These are phyloP conservation scores for Cuculus canorus DNA, from an alignment of 2,797 vertebrate genomes.

Conservation along the genomic window DNA sequence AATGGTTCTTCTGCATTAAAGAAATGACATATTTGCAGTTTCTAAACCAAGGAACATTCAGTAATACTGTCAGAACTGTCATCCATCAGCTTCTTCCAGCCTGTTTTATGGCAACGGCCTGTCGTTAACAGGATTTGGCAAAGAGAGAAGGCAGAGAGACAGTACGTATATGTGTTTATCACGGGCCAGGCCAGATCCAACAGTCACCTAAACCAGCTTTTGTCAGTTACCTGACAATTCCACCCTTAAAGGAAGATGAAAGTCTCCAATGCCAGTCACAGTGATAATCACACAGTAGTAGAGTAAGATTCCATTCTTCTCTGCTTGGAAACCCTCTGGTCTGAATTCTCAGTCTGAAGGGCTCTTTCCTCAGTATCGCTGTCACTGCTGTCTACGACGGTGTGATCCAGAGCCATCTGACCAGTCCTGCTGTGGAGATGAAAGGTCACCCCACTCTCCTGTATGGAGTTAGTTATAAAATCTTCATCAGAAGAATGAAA, in stretches of 20 bases:
- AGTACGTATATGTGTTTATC: slow-evolving; percentile 35
- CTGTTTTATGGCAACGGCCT: slow-evolving; percentile 72
- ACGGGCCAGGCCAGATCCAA: slow-evolving; percentile 39
- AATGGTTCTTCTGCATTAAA: slow-evolving; percentile 59
- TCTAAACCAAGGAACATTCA: slow-evolving; percentile 74
- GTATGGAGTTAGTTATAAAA: slow-evolving; percentile 75
- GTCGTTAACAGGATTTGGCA: slow-evolving; percentile 78
- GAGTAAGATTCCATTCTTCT: slow-evolving; percentile 83
- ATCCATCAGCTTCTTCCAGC: slow-evolving; percentile 64
- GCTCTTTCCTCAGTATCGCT: slow-evolving; percentile 81
- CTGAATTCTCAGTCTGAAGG: slow-evolving; percentile 74
- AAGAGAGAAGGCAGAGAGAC: slow-evolving; percentile 75
- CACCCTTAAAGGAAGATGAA: slow-evolving; percentile 46
- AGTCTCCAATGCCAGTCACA: slow-evolving; percentile 64
- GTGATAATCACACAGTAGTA: slow-evolving; percentile 89
- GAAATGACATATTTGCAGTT: slow-evolving; percentile 59
- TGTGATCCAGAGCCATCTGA: slow-evolving; percentile 82
- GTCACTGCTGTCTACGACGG: slow-evolving; percentile 86
- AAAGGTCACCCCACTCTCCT: slow-evolving; percentile 76
- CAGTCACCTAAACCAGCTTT: slow-evolving; percentile 24
- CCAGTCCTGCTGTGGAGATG: slow-evolving; percentile 74
- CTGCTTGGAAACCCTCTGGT: slow-evolving; percentile 67
- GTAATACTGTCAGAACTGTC: slow-evolving; percentile 78
- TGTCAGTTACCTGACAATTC: slow-evolving; percentile 31
- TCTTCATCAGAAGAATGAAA: slow-evolving; percentile 96